Evolutionary conservation across 1,140 invertebrate species (phyloP).

Genomic region (Cherax destructor): DNA sequence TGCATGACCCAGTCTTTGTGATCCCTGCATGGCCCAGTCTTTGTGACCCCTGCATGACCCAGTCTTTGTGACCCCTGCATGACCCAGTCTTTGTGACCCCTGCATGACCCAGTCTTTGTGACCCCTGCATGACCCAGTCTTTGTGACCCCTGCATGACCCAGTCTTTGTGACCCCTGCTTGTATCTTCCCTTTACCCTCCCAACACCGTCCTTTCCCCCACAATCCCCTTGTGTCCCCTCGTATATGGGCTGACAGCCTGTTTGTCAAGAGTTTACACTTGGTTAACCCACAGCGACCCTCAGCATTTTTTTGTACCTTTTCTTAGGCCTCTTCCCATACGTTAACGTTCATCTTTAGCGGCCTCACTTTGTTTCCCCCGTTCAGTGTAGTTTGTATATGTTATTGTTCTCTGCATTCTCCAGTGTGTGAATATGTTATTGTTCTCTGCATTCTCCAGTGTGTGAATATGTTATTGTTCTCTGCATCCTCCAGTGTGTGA

Average conservation of each 20-base stretch:
- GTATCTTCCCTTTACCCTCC: not conserved
- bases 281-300: not conserved
- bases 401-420: too few species aligned
- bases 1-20: not conserved
- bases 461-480: too few species aligned
- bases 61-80: not conserved
- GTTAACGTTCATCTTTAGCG: not conserved
- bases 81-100: not conserved
- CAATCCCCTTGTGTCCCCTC: not conserved
- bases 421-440: too few species aligned
- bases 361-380: too few species aligned
- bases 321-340: not conserved
- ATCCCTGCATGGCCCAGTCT: not conserved
- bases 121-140: not conserved
- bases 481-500: too few species aligned
- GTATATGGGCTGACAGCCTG: not conserved
- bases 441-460: too few species aligned
- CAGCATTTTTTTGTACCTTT: not conserved
- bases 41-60: not conserved
- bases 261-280: conserved; percentile 8
- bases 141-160: not conserved
- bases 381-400: not conserved
- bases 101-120: not conserved
- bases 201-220: not conserved
- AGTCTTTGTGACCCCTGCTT: too few species aligned